These are phyloP conservation scores for Drosophila prostipennis DNA, from an alignment of 2,888 invertebrate genomes.

Conservation along the genomic window DNA sequence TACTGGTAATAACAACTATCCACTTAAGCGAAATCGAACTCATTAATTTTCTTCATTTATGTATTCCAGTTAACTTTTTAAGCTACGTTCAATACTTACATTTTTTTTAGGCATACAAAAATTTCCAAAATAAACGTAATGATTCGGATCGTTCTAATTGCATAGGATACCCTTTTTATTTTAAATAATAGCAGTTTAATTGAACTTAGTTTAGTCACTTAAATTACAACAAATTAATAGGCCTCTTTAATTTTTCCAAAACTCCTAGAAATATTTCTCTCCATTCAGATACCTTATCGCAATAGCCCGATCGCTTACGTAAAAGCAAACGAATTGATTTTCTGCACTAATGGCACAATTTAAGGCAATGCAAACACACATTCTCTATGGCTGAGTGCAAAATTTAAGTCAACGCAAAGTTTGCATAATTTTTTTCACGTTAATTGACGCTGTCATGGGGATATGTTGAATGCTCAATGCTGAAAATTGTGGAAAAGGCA, in stretches of 20 bases:
- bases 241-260: too few species aligned
- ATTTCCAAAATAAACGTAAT: too few species aligned
- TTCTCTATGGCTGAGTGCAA: conserved; percentile 21
- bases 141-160: too few species aligned
- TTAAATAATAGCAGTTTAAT: too few species aligned
- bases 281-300: background rate
- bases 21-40: too few species aligned
- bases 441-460: conserved; percentile 74
- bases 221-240: too few species aligned
- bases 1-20: background rate
- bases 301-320: background rate
- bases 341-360: conserved; percentile 53
- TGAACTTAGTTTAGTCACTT: too few species aligned
- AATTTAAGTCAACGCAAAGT: conserved; percentile 38
- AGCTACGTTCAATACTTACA: background rate
- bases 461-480: conserved; percentile 47
- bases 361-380: conserved; percentile 33
- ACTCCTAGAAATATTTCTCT: background rate
- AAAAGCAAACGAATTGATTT: conserved; percentile 55
- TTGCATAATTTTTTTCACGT: conserved; percentile 54
- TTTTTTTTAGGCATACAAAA: background rate
- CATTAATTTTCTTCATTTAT: background rate
- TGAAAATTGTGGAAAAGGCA: conserved; percentile 26
- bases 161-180: too few species aligned
- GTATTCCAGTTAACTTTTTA: background rate